Conservation (phyloP, 2,113 vertebrate genomes). For the Sminthopsis crassicaudata region DNA sequence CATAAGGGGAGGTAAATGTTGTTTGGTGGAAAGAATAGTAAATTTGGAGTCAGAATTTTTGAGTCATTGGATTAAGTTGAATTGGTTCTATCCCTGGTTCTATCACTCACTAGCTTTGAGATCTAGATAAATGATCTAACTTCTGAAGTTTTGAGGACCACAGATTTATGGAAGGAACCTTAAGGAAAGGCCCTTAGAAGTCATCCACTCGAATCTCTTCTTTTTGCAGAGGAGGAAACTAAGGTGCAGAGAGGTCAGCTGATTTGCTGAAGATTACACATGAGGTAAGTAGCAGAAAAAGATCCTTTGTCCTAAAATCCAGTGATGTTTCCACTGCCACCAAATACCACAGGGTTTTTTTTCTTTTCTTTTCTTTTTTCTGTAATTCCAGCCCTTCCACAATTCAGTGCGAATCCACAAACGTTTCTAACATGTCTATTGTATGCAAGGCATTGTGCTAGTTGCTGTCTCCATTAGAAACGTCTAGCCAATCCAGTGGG, state of each 20-base stretch:
- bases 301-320: slow-evolving; percentile 23
- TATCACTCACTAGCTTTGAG: not conserved
- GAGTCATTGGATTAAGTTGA: not conserved
- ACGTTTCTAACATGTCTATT: not conserved
- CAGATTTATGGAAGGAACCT: not conserved
- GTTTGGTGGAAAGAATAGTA: not conserved
- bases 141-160: not conserved
- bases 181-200: not conserved
- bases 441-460: not conserved
- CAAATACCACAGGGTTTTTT: not conserved
- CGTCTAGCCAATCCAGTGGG: not conserved
- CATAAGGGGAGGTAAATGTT: not conserved
- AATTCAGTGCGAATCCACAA: not conserved
- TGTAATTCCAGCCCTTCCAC: not conserved
- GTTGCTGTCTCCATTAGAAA: not conserved
- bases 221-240: not conserved
- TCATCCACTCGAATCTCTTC: not conserved
- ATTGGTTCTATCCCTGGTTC: not conserved
- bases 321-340: not conserved
- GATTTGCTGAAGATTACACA: slow-evolving; percentile 16
- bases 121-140: not conserved
- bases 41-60: not conserved
- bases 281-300: not conserved
- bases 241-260: not conserved
- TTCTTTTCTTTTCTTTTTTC: not conserved